Base-by-base conservation (phyloP, 2,797 vertebrate genomes). In the Pipistrellus kuhlii region DNA sequence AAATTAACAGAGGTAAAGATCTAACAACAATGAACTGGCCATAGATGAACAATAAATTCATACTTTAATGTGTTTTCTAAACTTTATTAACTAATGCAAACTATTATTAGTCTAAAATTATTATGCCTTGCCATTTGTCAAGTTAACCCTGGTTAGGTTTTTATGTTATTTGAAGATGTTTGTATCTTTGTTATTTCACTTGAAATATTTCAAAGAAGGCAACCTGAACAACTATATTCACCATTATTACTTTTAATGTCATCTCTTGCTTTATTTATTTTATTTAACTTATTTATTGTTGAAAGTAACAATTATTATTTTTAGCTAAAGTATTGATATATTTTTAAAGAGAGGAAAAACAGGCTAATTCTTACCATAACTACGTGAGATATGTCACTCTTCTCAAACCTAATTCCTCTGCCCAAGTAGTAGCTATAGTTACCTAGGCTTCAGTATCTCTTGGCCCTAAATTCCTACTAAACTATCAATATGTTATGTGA, bases 31-130 rank as follows among this genome's bases (percentile, higher is more conserved):
- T 41, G 27, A 92, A 94, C 18, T 69, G 30, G 12, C 59, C 11
- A 62, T 20, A 89, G 8, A 25, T 27, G 15, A 94, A 71, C 17
- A 71, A 88, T 32, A 92, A 87, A 46, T n/a, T 81, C 27, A 94
- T 86, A 72, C 41, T 85, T 85, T 68, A 85, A 81, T 46, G 15
- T 17, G 38, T 90, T 72, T 71, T 88, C 57, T 69, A 3, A 83
- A 75, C 25, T 66, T 72, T 76, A 64, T 85, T 6, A 93, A 30
- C 11, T 71, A 85, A 88, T 27, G 73, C 27, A 69, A 82, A 72
- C n/a, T 75, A 85, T 90, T 55, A 44, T 82, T 85, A 92, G 9
- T 55, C 46, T 81, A 27, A 77, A 94, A n/a, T 78, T 93, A 85
- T 35, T 71, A 66, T 92, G n/a, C 57, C 81, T 6, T 72, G 62